Conservation (phyloP, 2,888 invertebrate species). For the Eretmocerus hayati region DNA sequence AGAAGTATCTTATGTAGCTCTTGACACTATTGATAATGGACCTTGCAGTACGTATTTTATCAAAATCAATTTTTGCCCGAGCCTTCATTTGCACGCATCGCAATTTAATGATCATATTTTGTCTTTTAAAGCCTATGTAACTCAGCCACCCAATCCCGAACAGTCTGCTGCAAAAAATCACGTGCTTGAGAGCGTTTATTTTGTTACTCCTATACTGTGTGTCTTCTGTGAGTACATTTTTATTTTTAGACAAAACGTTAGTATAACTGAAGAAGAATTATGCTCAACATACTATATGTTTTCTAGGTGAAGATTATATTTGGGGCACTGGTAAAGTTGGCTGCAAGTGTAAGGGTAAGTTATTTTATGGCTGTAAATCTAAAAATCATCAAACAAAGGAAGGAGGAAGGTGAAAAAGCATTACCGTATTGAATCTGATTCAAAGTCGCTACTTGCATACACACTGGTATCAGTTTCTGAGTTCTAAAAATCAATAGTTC, state of each 20-base stretch:
- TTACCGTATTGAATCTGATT: no score
- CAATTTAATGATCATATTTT: background rate
- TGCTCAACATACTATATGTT: no score
- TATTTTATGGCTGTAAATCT: no score
- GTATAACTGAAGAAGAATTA: no score
- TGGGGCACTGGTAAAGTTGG: conserved; percentile 57
- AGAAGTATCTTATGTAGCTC: conserved; percentile 43
- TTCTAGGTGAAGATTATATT: conserved; percentile 57
- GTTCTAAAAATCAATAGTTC: no score
- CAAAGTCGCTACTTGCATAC: no score
- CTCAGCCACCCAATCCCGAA: conserved; percentile 34
- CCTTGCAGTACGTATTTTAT: conserved; percentile 39
- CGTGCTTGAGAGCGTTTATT: conserved; percentile 49
- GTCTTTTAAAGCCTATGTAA: conserved; percentile 36
- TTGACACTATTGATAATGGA: conserved; percentile 44
- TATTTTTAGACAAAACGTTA: no score
- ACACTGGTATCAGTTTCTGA: no score
- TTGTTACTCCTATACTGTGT: conserved; percentile 52
- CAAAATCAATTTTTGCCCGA: no score
- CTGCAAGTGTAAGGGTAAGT: conserved; percentile 57
- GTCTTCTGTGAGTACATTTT: conserved; percentile 50
- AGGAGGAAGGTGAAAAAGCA: background rate
- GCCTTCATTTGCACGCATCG: no score
- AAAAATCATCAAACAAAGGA: conserved; percentile 1
- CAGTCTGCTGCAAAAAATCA: conserved; percentile 36